These are phyloP conservation scores for Ornithorhynchus anatinus DNA, from an alignment of 2,113 vertebrate species.

Conservation along the genomic window DNA sequence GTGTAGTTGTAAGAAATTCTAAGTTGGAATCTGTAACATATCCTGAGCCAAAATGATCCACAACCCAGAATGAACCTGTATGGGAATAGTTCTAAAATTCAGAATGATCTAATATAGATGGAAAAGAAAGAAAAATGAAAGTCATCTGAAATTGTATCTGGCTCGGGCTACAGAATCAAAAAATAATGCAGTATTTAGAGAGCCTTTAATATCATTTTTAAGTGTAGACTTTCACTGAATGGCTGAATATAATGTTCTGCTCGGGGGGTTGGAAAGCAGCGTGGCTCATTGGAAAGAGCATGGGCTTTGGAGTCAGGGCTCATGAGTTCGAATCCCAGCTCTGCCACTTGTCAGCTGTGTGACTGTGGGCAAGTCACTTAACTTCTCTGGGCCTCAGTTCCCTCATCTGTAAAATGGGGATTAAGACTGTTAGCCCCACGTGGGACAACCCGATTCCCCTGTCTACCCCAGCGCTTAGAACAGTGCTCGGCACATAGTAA, in stretches of 20 bases:
- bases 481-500: too few relatives aligned
- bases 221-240: constrained; percentile 11
- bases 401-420: too few relatives aligned
- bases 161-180: not conserved
- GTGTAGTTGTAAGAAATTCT: constrained; percentile 52
- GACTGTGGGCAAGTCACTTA: too few relatives aligned
- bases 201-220: not conserved
- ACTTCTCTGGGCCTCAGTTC: too few relatives aligned
- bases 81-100: constrained; percentile 15
- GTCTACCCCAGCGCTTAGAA: too few relatives aligned
- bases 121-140: constrained; percentile 46
- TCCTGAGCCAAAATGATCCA: constrained; percentile 52
- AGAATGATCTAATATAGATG: constrained; percentile 5
- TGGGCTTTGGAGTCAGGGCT: too few relatives aligned
- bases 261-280: not conserved
- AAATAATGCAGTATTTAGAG: not conserved
- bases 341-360: too few relatives aligned
- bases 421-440: too few relatives aligned
- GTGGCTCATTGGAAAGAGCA: too few relatives aligned
- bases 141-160: constrained; percentile 11
- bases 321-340: too few relatives aligned
- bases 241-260: not conserved
- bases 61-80: constrained; percentile 38
- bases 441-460: too few relatives aligned
- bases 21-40: constrained; percentile 32